A percentile compares a stretch with the other conserved stretches of the same genome.
Evolutionary conservation across 1,140 invertebrate species (phyloP).

Genomic region (Chymomyza costata): DNA sequence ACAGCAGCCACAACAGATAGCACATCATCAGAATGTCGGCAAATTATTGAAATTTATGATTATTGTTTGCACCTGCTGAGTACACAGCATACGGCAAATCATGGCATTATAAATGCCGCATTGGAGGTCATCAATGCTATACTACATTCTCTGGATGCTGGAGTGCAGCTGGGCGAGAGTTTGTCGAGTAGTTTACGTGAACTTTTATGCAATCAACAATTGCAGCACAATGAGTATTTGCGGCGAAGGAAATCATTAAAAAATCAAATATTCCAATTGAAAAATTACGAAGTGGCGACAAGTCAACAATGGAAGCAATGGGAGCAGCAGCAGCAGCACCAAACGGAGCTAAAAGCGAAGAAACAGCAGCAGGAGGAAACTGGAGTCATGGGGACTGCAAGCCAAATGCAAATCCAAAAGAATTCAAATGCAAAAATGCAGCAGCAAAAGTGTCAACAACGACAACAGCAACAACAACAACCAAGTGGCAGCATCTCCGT

Average conservation of each 20-base stretch:
- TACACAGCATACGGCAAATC: conserved; percentile 79
- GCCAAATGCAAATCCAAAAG: conserved; percentile 48
- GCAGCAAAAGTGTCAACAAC: conserved; percentile 45
- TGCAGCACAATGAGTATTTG: conserved; percentile 74
- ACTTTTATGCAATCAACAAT: conserved; percentile 74
- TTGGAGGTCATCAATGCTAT: conserved; percentile 85
- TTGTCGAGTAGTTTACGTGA: conserved; percentile 76
- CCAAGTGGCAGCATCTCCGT: conserved; percentile 38
- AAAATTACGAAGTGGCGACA: conserved; percentile 66
- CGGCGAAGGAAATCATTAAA: conserved; percentile 75
- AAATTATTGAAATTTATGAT: conserved; percentile 83
- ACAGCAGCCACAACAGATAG: conserved; percentile 17
- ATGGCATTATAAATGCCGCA: conserved; percentile 85
- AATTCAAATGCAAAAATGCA: conserved; percentile 67
- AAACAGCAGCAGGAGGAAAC: conserved; percentile 9
- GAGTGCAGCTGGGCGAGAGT: conserved; percentile 55
- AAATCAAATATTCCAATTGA: conserved; percentile 76
- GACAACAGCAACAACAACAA: conserved; percentile 31
- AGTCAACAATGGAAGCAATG: conserved; percentile 40
- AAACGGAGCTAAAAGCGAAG: conserved; percentile 21
- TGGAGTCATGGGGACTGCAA: conserved; percentile 3
- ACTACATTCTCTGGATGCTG: conserved; percentile 76
- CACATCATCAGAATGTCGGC: conserved; percentile 47
- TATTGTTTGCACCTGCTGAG: conserved; percentile 82
- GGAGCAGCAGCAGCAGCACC: conserved; percentile 8